Base-by-base conservation (phyloP, 2,797 vertebrate species). In the Enteromius treurensis region DNA sequence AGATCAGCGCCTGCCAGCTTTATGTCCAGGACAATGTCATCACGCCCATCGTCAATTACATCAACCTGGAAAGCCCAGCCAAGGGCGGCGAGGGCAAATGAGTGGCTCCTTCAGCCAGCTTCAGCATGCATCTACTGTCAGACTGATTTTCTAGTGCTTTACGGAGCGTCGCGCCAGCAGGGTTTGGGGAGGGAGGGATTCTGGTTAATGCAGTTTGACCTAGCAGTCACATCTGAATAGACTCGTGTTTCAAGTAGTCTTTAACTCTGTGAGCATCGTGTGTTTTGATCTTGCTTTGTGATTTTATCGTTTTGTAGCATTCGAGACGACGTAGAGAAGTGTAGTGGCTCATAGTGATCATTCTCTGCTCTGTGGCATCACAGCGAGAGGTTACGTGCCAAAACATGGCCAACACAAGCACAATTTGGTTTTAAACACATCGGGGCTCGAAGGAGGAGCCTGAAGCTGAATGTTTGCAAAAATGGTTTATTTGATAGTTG, bases 1-100 rank as follows among this genome's bases (percentile, higher is more conserved):
- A 94, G 93, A 91, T 91, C 88, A 94, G 91, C 90, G 95, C 95
- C 0, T 97, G 97, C 81, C 47, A 45, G 55, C 29, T 85, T 40
- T 81, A 70, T 13, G 19, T 89, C 69, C 86, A 89, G 82, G 74
- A 89, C 84, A 86, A 51, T 77, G 80, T 89, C 62, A 77, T 89
- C 40, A 85, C 51, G 5, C 88, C 88, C 17, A 1, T 89, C 49
- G 32, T 81, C 15, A 81, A 62, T 14, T 81, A 62, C 5, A 34
- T 89, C 51, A 84, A 80, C 32, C 29, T 32, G 64, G 29, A 81
- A 21, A 26, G 17, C 55, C 53, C 71, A 14, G 55, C 68, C 17
- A 64, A 73, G 47, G 64, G 19, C 23, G 68, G 37, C 23, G 80
- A 60, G 5, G 69, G 10, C 26, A 62, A 88, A 71, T 88, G 65